Conservation (phyloP, 1,140 invertebrate genomes). For the Glomeris maerens region DNA sequence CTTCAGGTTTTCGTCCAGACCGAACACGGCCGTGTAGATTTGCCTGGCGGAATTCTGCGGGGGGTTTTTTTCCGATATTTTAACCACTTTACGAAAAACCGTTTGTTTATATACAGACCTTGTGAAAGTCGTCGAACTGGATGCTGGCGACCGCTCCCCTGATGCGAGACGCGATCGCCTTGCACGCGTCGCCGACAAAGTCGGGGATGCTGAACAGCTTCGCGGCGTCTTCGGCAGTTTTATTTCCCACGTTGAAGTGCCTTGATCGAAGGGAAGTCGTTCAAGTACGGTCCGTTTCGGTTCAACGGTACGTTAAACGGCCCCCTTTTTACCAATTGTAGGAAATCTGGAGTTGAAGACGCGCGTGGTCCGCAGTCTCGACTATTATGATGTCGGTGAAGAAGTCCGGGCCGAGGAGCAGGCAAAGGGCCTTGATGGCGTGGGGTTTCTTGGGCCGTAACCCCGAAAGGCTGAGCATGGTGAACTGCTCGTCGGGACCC, state of each 20-base stretch:
- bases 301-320: no score
- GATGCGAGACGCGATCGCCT: conserved; percentile 38
- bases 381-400: conserved; percentile 38
- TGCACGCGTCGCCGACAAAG: conserved; percentile 40
- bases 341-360: conserved; percentile 35
- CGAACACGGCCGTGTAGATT: conserved; percentile 38
- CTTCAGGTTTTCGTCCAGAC: conserved; percentile 34
- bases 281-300: no score
- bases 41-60: conserved; percentile 36
- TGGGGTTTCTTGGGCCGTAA: conserved; percentile 39
- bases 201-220: conserved; percentile 40
- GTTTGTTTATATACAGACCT: no score
- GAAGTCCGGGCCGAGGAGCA: conserved; percentile 39
- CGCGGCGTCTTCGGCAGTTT: conserved; percentile 24
- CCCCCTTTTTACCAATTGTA: conserved; percentile 34
- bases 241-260: conserved; percentile 33
- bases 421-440: conserved; percentile 34
- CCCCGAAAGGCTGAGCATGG: conserved; percentile 36
- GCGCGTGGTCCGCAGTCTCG: conserved; percentile 39
- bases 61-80: no score
- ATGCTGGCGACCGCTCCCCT: conserved; percentile 37
- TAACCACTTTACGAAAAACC: no score
- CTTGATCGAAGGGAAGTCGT: conserved; percentile 22
- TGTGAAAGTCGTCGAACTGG: conserved; percentile 40
- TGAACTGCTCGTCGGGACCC: conserved; percentile 41